These are phyloP conservation scores for Speoplatyrhinus poulsoni DNA, from an alignment of 2,113 vertebrate genomes.

Conservation along the genomic window DNA sequence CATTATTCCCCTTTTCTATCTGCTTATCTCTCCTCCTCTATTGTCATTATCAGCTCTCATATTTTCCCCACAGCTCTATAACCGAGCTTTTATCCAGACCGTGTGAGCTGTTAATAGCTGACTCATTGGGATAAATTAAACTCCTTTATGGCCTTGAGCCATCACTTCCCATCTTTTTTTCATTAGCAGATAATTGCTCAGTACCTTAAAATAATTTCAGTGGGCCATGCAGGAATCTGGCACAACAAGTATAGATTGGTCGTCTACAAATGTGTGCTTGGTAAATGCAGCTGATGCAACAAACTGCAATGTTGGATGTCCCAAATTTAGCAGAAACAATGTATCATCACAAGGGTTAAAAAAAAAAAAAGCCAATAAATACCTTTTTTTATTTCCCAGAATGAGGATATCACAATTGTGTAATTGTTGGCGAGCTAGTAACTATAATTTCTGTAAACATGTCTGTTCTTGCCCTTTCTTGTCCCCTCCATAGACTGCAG, in stretches of 20 bases:
- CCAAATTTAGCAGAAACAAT: no score
- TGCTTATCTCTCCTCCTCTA: not conserved
- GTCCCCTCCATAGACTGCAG: conserved; percentile 77
- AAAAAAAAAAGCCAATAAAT: no score
- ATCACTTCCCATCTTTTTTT: not conserved
- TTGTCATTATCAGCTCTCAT: not conserved
- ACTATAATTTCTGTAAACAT: not conserved
- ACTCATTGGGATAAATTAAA: not conserved
- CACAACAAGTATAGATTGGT: not conserved
- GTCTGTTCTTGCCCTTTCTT: not conserved
- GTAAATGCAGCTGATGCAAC: no score
- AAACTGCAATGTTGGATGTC: no score
- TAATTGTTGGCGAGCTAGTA: no score
- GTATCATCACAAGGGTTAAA: no score
- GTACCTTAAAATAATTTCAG: not conserved
- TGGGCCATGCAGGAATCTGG: not conserved
- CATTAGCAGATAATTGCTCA: not conserved
- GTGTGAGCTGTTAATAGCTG: conserved; percentile 6
- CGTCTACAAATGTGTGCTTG: not conserved
- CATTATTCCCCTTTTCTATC: not conserved
- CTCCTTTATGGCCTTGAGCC: not conserved
- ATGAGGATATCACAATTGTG: not conserved
- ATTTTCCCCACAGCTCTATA: conserved; percentile 17
- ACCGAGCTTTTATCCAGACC: conserved; percentile 6
- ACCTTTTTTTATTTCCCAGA: not conserved